Percentiles rank a stretch among this genome's conserved stretches.
phyloP scores from a whole-genome alignment of 2,797 vertebrate genomes.

The Aldrovandia affinis region DNA sequence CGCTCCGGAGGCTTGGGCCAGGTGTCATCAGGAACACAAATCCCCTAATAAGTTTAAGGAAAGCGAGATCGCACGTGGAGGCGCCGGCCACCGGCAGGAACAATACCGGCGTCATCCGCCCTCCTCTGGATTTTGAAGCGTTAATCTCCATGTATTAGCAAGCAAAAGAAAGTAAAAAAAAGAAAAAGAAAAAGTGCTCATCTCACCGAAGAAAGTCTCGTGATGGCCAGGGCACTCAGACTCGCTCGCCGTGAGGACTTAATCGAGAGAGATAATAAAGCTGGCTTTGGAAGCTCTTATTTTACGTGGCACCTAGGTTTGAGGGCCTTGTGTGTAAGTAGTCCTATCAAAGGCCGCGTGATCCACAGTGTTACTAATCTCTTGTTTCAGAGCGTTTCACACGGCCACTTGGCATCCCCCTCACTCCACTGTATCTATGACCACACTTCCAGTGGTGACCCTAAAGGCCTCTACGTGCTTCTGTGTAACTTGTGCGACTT shows the following conservation, averaged over 20 bases:
- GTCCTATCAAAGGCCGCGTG: constrained; percentile 7
- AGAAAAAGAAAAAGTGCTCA: background rate
- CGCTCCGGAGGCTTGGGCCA: background rate
- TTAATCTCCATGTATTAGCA: constrained; percentile 28
- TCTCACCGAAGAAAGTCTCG: constrained; percentile 2
- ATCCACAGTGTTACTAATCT: constrained; percentile 8
- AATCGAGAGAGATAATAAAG: constrained; percentile 27
- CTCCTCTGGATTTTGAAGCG: constrained; percentile 9
- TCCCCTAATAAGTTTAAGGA: constrained; percentile 24
- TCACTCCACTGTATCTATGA: constrained; percentile 62
- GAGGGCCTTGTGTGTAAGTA: constrained; percentile 11
- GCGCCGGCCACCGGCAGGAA: background rate
- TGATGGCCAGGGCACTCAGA: constrained; percentile 8
- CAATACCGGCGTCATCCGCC: constrained; percentile 15
- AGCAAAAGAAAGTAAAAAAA: background rate
- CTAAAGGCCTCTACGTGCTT: too few relatives aligned
- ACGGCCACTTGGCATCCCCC: constrained; percentile 49
- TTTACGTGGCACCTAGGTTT: constrained; percentile 25
- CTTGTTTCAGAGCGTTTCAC: background rate
- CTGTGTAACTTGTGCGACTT: too few relatives aligned
- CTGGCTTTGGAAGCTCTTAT: constrained; percentile 6
- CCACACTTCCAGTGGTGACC: constrained; percentile 54
- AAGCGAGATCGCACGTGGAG: background rate
- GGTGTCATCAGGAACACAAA: constrained; percentile 16
- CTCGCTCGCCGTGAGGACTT: background rate